Percentiles rank a stretch among this genome's conserved stretches.
These are phyloP conservation scores for Charadrius vociferus DNA, from an alignment of 2,113 vertebrate species.

Conservation along the genomic window DNA sequence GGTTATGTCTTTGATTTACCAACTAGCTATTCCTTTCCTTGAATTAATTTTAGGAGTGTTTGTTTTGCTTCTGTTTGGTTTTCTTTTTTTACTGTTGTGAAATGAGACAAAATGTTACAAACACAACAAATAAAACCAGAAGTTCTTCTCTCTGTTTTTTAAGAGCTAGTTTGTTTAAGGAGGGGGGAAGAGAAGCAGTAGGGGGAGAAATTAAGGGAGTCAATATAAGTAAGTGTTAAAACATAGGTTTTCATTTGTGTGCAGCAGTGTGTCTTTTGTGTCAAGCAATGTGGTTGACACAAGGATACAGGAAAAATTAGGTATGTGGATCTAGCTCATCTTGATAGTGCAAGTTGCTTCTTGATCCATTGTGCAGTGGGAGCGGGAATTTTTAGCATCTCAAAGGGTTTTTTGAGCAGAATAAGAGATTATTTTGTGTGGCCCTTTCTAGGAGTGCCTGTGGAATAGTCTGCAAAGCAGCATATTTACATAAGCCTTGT, in stretches of 20 bases:
- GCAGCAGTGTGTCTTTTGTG: neutral
- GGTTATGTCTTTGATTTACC: neutral
- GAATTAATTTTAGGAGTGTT: constrained; percentile 28
- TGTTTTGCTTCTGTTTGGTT: constrained; percentile 29
- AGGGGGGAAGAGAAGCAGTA: neutral
- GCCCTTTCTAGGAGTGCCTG: neutral
- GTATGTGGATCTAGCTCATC: neutral
- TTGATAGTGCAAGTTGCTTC: neutral
- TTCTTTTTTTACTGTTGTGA: neutral
- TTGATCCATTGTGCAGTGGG: neutral
- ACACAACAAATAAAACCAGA: neutral
- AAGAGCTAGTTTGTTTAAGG: neutral
- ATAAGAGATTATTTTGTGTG: neutral
- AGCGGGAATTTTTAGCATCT: neutral
- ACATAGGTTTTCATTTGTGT: neutral
- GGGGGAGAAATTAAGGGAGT: neutral
- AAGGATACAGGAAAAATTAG: neutral
- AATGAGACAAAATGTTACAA: neutral
- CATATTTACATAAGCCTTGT: neutral
- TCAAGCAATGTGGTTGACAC: neutral
- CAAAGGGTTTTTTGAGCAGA: neutral
- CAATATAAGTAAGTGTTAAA: neutral
- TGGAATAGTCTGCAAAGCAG: neutral
- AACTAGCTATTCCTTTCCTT: neutral
- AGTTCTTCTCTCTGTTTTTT: neutral